These are phyloP conservation scores for Rhegmatorhina hoffmannsi DNA, from an alignment of 2,113 vertebrate genomes.

Conservation along the genomic window DNA sequence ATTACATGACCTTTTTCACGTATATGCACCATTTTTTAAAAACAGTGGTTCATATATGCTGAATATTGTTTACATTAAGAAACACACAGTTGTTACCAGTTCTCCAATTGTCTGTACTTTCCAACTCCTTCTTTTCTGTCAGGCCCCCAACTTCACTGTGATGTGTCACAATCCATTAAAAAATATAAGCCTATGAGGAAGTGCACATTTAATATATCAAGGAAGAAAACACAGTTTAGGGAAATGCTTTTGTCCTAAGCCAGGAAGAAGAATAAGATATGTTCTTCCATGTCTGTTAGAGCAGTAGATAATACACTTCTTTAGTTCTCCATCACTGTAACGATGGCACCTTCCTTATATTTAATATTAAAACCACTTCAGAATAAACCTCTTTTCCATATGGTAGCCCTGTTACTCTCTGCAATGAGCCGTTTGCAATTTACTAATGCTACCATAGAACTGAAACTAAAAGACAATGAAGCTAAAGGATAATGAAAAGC, in stretches of 20 bases:
- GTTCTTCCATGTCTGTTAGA: neutral
- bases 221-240: neutral
- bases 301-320: neutral
- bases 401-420: neutral
- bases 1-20: neutral
- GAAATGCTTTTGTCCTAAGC: neutral
- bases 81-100: neutral
- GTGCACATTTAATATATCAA: neutral
- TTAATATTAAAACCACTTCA: neutral
- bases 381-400: neutral
- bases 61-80: neutral
- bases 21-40: neutral
- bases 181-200: fast-evolving
- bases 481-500: slow-evolving; percentile 8
- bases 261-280: neutral
- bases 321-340: neutral
- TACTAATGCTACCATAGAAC: neutral
- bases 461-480: slow-evolving; percentile 1
- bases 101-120: neutral
- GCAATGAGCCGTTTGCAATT: neutral
- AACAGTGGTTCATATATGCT: neutral
- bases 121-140: neutral
- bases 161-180: neutral
- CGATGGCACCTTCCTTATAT: neutral
- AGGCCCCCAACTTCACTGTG: neutral